Evolutionary conservation across 2,113 vertebrate species (phyloP).

Genomic region (Illadopsis cleaveri): DNA sequence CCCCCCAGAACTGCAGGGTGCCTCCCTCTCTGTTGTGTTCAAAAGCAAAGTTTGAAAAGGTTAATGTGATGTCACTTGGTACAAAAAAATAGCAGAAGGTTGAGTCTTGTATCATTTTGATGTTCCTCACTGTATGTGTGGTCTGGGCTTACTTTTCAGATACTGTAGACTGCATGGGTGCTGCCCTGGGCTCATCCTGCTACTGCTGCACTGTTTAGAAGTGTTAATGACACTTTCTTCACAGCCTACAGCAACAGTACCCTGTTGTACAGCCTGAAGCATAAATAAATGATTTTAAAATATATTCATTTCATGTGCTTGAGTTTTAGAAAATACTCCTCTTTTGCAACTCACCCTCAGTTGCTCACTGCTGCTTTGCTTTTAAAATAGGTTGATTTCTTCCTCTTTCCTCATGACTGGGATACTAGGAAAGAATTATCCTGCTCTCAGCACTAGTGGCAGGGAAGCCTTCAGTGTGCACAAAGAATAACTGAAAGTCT

Average conservation of each 20-base stretch:
- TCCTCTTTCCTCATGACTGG: not conserved
- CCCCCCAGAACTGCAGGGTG: not conserved
- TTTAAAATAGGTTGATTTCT: not conserved
- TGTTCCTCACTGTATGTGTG: not conserved
- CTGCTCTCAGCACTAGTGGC: not conserved
- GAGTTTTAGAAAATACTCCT: not conserved
- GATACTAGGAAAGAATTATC: not conserved
- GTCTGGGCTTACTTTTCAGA: not conserved
- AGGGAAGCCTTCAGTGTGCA: not conserved
- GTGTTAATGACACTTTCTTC: not conserved
- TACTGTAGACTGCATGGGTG: not conserved
- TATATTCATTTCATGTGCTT: not conserved
- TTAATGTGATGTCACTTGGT: not conserved
- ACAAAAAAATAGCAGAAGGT: not conserved
- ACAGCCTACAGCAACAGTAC: not conserved
- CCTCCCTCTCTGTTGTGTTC: not conserved
- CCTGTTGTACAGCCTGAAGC: not conserved
- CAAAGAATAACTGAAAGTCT: not conserved
- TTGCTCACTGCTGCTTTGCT: not conserved
- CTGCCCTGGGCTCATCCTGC: not conserved
- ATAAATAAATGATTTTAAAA: not conserved
- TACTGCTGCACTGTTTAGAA: not conserved
- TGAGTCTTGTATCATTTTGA: not conserved
- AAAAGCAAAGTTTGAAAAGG: not conserved
- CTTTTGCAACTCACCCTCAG: not conserved